Base-by-base conservation (phyloP, 2,113 vertebrate species). In the Gobio gobio region DNA sequence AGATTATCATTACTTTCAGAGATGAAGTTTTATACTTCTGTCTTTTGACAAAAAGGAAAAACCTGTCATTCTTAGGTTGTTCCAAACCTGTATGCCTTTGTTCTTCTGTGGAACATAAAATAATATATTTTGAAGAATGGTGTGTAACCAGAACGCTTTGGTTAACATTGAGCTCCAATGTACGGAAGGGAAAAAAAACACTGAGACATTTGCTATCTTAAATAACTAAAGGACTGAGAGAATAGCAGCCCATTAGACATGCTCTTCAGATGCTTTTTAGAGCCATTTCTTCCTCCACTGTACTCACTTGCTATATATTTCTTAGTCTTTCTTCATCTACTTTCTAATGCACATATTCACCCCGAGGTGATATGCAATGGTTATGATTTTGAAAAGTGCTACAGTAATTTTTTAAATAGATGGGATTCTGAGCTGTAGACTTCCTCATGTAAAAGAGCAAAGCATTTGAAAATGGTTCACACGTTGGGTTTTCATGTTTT, bases 391-490 rank as follows among this genome's bases (percentile, higher is more conserved):
- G 47, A 26, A 13, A 63, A 18, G n/a, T 47, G 26, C n/a, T 2
- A 24, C n/a, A 45, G 6, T 20, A 16, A 47, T 45, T 14, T 40
- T 1, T 9, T 56, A 2, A 64, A 29, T 20, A 40, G 9, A 20
- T 61, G 61, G 70, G 49, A 20, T 29, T 24, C 29, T 54, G 33
- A 7, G 29, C 59, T 74, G 3, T 54, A 56, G 6, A 56, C 54
- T 13, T 86, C 10, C 33, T 86, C 77, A 82, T 84, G 72, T 80
- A 68, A 86, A 20, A 86, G 29, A 64, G 18, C 78, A 49, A 81
- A 78, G 7, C 61, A 79, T 70, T 64, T 73, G 54, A 79, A 79
- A 81, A 78, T 54, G 49, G 75, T 77, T 73, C 63, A 80, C 82
- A 82, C 33, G 49, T 16, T 51, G 49, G 3, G 49, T 51, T 51